Evolutionary conservation across 2,888 invertebrate species (phyloP), one percentile per base, ranked within the genome.

Genomic region (Harpagoxenus sublaevis): DNA sequence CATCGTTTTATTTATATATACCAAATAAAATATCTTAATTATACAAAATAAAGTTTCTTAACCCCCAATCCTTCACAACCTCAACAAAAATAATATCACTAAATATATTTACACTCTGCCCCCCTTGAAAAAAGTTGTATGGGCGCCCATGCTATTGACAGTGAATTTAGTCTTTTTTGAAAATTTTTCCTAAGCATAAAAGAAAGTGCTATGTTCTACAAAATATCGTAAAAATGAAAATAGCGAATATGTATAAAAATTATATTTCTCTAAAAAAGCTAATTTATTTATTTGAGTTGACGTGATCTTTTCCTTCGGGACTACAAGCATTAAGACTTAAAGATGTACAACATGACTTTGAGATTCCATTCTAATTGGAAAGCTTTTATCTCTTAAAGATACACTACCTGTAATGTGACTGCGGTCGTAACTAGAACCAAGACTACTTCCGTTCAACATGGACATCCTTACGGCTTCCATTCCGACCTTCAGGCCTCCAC

Each of bases 401-500:
- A 23, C 15, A 8, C 96, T 95, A 89, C 97, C 97, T 4, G 97
- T 97, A 77, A 97, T 96, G 88, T 97, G 97, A 94, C 97, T 97
- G 62, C 98, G 96, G 92, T 97, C 97, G 88, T 97, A 97, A 85
- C 97, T 97, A 31, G 97, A 97, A 89, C 96, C 96, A 89, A 96
- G 96, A 84, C 96, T 96, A 65, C 96, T 96, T 2, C 96, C 96
- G 79, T 96, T 96, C 15, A 97, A 92, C 87, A 96, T 96, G 0
- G 97, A 97, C 97, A 97, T 97, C 81, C 97, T 96, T 3, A 97
- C 96, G 1, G 96, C 95, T 86, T 96, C 96, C 35, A 96, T 95
- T 18, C 92, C 93, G 79, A 92, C 91, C 89, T 93, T 94, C 8
- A 93, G 85, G 1, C 28, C 53, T 39, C 53, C 45, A 18, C 15